These are phyloP conservation scores for Penaeus chinensis DNA, from an alignment of 1,140 invertebrate species.

Conservation along the genomic window DNA sequence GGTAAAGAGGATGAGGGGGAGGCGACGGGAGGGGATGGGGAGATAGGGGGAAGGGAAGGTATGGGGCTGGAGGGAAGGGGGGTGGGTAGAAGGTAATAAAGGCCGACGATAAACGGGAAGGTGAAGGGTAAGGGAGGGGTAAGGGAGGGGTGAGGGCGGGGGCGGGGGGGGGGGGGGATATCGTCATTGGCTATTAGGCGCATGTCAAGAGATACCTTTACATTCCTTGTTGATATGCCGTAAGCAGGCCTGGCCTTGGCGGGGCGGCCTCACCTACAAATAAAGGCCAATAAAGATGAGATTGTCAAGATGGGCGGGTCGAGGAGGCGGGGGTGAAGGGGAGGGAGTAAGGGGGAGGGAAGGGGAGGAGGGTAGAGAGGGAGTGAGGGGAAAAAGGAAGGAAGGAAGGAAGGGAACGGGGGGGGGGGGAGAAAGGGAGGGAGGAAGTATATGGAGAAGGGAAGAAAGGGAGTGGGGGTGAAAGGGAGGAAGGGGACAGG, in stretches of 20 bases:
- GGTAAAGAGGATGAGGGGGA: not conserved
- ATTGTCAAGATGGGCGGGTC: too few species aligned
- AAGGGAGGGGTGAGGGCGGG: too few species aligned
- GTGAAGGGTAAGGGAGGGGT: too few species aligned
- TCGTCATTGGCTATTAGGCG: too few species aligned
- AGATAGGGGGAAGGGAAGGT: not conserved
- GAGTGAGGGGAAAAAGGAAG: slow-evolving; percentile 4
- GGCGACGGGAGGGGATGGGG: not conserved
- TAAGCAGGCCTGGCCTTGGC: too few species aligned
- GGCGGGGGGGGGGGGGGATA: too few species aligned
- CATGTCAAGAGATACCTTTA: too few species aligned
- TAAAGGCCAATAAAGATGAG: too few species aligned
- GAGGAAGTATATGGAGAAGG: slow-evolving; percentile 27
- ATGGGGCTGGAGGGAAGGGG: not conserved
- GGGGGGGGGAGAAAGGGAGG: slow-evolving; percentile 4
- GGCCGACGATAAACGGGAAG: too few species aligned
- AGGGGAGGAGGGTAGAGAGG: not conserved
- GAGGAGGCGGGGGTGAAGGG: not conserved
- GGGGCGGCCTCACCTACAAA: too few species aligned
- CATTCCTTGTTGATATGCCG: too few species aligned
- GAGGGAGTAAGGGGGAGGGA: not conserved
- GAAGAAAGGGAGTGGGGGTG: not conserved
- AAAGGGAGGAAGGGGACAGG: not conserved
- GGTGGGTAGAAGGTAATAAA: too few species aligned
- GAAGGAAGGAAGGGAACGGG: not conserved